Conservation (phyloP, 2,113 vertebrate species). For the Gymnarchus niloticus region DNA sequence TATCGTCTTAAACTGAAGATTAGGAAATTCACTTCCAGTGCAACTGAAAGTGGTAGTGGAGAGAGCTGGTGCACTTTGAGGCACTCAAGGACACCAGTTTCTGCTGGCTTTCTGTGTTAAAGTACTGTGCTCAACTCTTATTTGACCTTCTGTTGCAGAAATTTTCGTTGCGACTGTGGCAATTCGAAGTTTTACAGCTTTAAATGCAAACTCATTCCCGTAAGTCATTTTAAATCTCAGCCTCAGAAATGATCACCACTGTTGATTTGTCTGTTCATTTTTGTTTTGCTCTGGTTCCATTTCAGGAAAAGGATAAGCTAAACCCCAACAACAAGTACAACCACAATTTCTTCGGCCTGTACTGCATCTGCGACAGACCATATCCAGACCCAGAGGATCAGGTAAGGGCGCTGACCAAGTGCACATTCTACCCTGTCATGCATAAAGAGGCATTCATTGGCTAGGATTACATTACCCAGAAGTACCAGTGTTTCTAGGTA, state of each 20-base stretch:
- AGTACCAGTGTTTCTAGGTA: background rate
- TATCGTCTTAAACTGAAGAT: background rate
- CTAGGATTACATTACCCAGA: too few species aligned
- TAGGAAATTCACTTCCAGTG: background rate
- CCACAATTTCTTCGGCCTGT: conserved; percentile 91
- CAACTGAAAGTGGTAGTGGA: background rate
- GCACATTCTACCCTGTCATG: background rate
- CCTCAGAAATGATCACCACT: background rate
- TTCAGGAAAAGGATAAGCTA: conserved; percentile 79
- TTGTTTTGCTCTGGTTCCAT: conserved; percentile 15
- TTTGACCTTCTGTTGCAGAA: conserved; percentile 58
- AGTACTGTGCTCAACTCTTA: background rate
- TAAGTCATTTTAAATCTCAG: conserved; percentile 51
- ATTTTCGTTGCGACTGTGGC: conserved; percentile 95
- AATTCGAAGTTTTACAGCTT: conserved; percentile 86
- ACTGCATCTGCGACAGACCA: conserved; percentile 87
- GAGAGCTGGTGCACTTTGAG: background rate
- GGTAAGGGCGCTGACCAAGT: conserved; percentile 54
- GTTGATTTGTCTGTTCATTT: background rate
- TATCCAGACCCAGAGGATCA: conserved; percentile 97
- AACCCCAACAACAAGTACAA: conserved; percentile 91
- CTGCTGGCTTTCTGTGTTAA: background rate
- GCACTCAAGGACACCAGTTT: too few species aligned
- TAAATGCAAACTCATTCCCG: conserved; percentile 85
- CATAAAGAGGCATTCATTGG: background rate